Evolutionary conservation across 2,113 vertebrate genomes (phyloP).

Genomic region (rat (Rattus norvegicus)): GRCr8 NC_086022.1:184301001-184301500

Average conservation of each 20-base stretch:
- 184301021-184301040: background rate
- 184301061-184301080: background rate
- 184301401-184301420: background rate
- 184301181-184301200: slow-evolving; percentile 89
- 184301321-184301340: slow-evolving; percentile 95
- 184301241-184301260: slow-evolving; percentile 96
- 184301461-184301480: background rate
- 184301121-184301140: background rate
- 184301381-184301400: background rate
- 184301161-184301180: background rate
- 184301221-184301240: slow-evolving; percentile 95
- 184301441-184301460: background rate
- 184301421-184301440: background rate
- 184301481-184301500: background rate
- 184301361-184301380: background rate
- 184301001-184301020: slow-evolving; percentile 20
- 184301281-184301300: slow-evolving; percentile 98
- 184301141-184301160: background rate
- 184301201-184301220: slow-evolving; percentile 95
- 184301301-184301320: slow-evolving; percentile 99
- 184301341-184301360: slow-evolving; percentile 92
- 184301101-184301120: background rate
- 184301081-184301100: background rate
- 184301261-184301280: slow-evolving; percentile 94
- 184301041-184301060: background rate